Conservation (phyloP, 2,888 invertebrate genomes). For the Tiliacea aurago region DNA sequence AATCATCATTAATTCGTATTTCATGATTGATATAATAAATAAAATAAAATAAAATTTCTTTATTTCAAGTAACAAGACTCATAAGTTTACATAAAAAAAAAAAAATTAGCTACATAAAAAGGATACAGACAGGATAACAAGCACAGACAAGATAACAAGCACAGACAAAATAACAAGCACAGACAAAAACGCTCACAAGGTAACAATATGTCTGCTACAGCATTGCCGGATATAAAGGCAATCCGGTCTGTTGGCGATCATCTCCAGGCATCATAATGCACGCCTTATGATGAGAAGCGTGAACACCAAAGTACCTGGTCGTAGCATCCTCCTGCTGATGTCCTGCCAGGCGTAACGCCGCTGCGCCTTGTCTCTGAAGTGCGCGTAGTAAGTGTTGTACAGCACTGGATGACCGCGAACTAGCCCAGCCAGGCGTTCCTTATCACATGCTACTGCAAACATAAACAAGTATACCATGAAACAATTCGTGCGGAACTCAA, state of each 20-base stretch:
- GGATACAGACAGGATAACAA: no score
- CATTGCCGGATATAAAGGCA: no score
- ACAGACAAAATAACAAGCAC: no score
- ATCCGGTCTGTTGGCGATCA: no score
- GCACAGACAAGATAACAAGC: no score
- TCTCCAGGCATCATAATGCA: no score
- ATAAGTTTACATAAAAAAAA: no score
- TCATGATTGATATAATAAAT: background rate
- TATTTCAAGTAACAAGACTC: no score
- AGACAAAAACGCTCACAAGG: no score
- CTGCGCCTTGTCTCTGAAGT: constrained; percentile 10
- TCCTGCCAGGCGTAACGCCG: constrained; percentile 10
- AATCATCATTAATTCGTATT: background rate
- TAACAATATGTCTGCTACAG: no score
- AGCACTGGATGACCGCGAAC: constrained; percentile 31
- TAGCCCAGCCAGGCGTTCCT: constrained; percentile 13
- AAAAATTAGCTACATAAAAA: no score
- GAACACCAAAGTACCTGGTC: constrained; percentile 17
- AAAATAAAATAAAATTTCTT: no score
- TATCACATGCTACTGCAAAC: background rate
- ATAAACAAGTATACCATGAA: background rate
- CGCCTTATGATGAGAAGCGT: background rate
- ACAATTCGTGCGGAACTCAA: background rate
- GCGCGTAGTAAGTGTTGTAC: constrained; percentile 9
- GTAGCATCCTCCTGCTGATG: constrained; percentile 15